Base-by-base conservation (phyloP, 2,797 vertebrate genomes). In the Ataeniobius toweri region DNA sequence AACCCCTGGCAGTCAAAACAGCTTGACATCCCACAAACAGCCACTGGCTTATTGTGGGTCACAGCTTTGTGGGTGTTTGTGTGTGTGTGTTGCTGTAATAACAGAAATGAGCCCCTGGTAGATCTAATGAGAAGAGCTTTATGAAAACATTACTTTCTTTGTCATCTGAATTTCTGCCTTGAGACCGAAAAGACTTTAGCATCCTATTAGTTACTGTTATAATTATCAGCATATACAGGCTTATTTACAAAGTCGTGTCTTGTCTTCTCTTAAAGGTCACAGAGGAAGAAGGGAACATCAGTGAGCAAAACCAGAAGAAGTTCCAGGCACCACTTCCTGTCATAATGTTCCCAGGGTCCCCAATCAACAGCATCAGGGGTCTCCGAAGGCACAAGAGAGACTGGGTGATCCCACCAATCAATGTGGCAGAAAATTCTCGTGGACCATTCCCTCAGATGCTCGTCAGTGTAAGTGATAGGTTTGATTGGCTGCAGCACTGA, bases 341-440 rank as follows among this genome's bases (percentile, higher is more conserved):
- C 92, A 95, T 94, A 13, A 89, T 92, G 88, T 95, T 97, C 81
- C 96, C 96, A 0, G 94, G 95, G 92, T 93, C 94, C 56, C 91
- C 89, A 80, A 93, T 67, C n/a, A 95, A 85, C 76, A 91, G 81
- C 6, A 84, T 94, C 51, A 91, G 84, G 0, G 96, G 97, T 59
- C 95, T 98, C 75, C 93, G 95, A 81, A 92, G 98, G 61, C 97
- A 97, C 84, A 99, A 98, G 85, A 94, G 98, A 73, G 98, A 99
- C 94, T 99, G 98, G 98, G 98, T 99, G 92, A 99, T 99, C 89
- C 98, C 98, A 0, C 98, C 98, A 1, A 97, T 99, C 95, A 99
- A 99, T 5, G 98, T 99, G 86, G 97, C 98, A 0, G 98, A 99
- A 70, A 99, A 99, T 82, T 99, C 98, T 0, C 90, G 98, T 16